Evolutionary conservation across 2,113 vertebrate species (phyloP), one percentile per base, ranked within the genome.

Genomic region (Terrapene triunguis): DNA sequence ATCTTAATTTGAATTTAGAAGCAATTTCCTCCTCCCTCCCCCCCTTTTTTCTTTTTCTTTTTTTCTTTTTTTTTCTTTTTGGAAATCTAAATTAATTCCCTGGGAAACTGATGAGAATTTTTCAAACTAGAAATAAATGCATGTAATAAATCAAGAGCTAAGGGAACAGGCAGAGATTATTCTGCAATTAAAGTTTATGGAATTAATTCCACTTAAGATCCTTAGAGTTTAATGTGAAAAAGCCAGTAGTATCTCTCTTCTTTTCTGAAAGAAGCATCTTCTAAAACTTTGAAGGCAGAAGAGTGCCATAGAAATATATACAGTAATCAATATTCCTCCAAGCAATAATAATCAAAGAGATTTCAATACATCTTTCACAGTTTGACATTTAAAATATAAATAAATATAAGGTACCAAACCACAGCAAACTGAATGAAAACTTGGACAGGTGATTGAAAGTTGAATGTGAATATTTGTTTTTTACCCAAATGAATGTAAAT

Each of bases 401-500:
- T 92, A 92, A 97, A 95, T 90, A 94, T 89, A 93, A 94, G 94
- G 54, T 83, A 19, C 50, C 48, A 92, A 97, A 96, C 89, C 78
- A 87, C 48, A 85, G 93, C 84, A 93, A 96, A 96, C 96, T 89
- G 97, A 97, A 95, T 92, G 92, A 89, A 97, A 97, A 93, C 85
- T 79, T 95, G 97, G 98, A 94, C 98, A 98, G 98, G 98, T 98
- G 98, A 98, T 93, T 98, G 97, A 96, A 97, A 98, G 85, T 89
- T 59, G 90, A 96, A 84, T 11, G 85, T 7, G 95, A 96, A 89
- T 97, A 97, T 98, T 98, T 98, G 97, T 96, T 97, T 97, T 98
- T 98, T 96, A 97, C 98, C 98, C 98, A 97, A 97, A 98, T 98
- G 98, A 97, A 98, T 97, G 97, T 97, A 98, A 98, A 98, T 98